Evolutionary conservation across 2,888 invertebrate species (phyloP).

Genomic region (Alsophila aescularia): DNA sequence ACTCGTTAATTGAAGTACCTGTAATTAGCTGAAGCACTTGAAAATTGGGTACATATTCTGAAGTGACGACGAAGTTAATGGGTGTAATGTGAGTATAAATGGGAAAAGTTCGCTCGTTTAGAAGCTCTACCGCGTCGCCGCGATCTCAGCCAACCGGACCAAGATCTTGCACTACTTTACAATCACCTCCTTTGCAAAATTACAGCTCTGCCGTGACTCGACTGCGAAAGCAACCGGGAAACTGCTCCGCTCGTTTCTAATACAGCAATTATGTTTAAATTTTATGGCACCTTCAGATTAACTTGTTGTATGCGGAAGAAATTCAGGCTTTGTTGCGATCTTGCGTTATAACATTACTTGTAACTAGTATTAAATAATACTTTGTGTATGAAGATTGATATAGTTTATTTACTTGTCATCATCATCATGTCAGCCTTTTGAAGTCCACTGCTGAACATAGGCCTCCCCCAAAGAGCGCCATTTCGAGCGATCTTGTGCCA

Average conservation of each 20-base stretch:
- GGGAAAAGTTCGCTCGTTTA: slow-evolving; percentile 79
- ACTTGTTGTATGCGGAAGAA: slow-evolving; percentile 33
- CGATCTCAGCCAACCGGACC: slow-evolving; percentile 53
- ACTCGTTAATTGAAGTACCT: slow-evolving; percentile 71
- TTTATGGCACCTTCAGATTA: slow-evolving; percentile 48
- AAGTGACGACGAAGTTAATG: slow-evolving; percentile 70
- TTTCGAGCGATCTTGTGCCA: too few species aligned
- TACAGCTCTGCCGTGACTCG: slow-evolving; percentile 69
- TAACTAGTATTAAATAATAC: slow-evolving; percentile 46
- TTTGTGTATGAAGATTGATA: too few species aligned
- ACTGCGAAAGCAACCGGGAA: slow-evolving; percentile 47
- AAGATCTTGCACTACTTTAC: slow-evolving; percentile 63
- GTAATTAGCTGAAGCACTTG: slow-evolving; percentile 67
- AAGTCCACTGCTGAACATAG: too few species aligned
- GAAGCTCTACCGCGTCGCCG: slow-evolving; percentile 58
- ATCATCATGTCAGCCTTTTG: too few species aligned
- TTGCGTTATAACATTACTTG: slow-evolving; percentile 31
- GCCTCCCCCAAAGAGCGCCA: too few species aligned
- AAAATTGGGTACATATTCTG: slow-evolving; percentile 69
- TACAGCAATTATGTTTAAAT: slow-evolving; percentile 55
- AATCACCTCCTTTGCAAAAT: slow-evolving; percentile 74
- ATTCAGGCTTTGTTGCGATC: slow-evolving; percentile 30
- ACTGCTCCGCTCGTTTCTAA: slow-evolving; percentile 42
- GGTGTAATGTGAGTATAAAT: slow-evolving; percentile 79
- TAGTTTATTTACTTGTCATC: too few species aligned